phyloP scores from a whole-genome alignment of 2,888 invertebrate genomes.

The Nephrotoma guestfalica region DNA sequence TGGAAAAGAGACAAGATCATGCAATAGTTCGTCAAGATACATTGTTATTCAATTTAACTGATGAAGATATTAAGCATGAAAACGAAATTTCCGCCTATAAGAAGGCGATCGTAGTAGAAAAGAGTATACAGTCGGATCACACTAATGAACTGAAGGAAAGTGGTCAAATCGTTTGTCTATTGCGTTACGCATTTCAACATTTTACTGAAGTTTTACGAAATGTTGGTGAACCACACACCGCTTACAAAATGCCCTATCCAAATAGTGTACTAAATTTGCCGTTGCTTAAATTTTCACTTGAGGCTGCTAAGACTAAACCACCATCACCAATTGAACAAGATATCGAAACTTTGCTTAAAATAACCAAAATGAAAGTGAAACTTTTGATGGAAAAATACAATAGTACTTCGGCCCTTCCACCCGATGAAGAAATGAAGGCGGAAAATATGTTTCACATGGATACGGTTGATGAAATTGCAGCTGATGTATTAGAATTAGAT shows the following conservation, averaged over 20 bases:
- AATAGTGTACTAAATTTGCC: slow-evolving; percentile 25
- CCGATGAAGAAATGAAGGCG: not conserved
- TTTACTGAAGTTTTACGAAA: slow-evolving; percentile 23
- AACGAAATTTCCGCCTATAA: slow-evolving; percentile 20
- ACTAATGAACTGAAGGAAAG: slow-evolving; percentile 19
- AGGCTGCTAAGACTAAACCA: slow-evolving; percentile 21
- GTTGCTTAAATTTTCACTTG: slow-evolving; percentile 25
- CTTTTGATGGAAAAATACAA: slow-evolving; percentile 9
- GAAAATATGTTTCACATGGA: slow-evolving; percentile 8
- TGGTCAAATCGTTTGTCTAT: slow-evolving; percentile 20
- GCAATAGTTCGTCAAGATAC: slow-evolving; percentile 22
- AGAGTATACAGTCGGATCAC: slow-evolving; percentile 14
- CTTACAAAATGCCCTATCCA: slow-evolving; percentile 20
- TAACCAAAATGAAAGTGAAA: slow-evolving; percentile 7
- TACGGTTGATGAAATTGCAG: not conserved
- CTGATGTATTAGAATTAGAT: not conserved
- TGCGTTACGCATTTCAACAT: slow-evolving; percentile 15
- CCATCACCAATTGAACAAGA: slow-evolving; percentile 25
- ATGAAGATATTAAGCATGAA: slow-evolving; percentile 25
- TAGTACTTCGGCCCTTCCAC: not conserved
- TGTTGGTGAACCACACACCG: slow-evolving; percentile 19
- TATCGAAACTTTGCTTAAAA: slow-evolving; percentile 10
- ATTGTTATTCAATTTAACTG: slow-evolving; percentile 23
- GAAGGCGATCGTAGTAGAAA: slow-evolving; percentile 14
- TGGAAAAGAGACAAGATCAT: slow-evolving; percentile 20